These are phyloP conservation scores for Porites australiensis DNA, from an alignment of 64 coral and sea anemone species.

Conservation along the genomic window DNA sequence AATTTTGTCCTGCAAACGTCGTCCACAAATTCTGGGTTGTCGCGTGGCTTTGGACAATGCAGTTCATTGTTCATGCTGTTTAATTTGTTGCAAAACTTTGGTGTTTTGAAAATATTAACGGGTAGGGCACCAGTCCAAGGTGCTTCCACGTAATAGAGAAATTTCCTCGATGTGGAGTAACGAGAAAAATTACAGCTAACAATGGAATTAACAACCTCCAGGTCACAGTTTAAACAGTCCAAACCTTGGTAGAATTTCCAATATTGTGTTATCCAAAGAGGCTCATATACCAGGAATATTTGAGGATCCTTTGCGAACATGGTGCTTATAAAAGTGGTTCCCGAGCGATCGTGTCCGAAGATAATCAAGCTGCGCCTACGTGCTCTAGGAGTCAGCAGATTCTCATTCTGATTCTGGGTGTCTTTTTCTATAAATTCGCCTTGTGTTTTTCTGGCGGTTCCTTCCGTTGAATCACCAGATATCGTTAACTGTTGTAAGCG, in stretches of 20 bases:
- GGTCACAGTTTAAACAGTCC: not conserved
- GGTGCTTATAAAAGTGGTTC: constrained; percentile 57
- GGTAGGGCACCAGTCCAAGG: not conserved
- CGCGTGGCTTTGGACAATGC: not conserved
- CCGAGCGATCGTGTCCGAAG: constrained; percentile 62
- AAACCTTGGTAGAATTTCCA: not conserved
- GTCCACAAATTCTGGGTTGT: constrained; percentile 16
- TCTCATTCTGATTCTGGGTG: not conserved
- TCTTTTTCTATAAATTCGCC: not conserved
- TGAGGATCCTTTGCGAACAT: constrained; percentile 65
- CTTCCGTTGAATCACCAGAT: no score
- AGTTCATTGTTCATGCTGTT: not conserved
- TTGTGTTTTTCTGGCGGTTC: not conserved
- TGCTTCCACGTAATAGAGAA: not conserved
- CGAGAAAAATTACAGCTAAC: constrained; percentile 50
- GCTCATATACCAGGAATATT: constrained; percentile 67
- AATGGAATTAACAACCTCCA: constrained; percentile 32
- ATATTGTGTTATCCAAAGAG: constrained; percentile 37
- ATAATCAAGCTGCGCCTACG: constrained; percentile 6
- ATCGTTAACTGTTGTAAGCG: not conserved
- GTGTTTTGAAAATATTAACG: constrained; percentile 34
- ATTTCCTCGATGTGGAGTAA: not conserved
- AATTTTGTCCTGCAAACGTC: constrained; percentile 31
- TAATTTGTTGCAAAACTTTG: constrained; percentile 8
- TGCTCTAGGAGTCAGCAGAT: not conserved